A percentile compares a stretch with the other conserved stretches of the same genome.
These are phyloP conservation scores for Argynnis bischoffii DNA, from an alignment of 2,888 invertebrate species.

Conservation along the genomic window DNA sequence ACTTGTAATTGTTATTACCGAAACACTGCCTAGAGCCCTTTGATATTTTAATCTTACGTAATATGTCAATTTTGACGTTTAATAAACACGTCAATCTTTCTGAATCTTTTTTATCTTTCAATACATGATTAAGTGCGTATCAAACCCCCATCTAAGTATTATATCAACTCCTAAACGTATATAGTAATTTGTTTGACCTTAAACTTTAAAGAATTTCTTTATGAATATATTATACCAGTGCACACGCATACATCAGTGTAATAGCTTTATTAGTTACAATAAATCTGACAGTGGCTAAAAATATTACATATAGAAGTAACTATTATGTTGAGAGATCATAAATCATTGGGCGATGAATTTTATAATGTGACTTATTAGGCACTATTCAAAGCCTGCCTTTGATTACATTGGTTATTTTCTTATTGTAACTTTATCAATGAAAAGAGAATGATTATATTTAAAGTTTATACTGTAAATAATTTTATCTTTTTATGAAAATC, in stretches of 20 bases:
- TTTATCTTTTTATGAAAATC: too few relatives aligned
- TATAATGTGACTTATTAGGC: constrained; percentile 33
- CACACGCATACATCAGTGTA: constrained; percentile 22
- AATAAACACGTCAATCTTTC: neutral
- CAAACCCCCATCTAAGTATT: neutral
- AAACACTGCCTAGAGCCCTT: too few relatives aligned
- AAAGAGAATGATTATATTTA: too few relatives aligned
- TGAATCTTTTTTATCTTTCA: neutral
- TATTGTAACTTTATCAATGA: too few relatives aligned
- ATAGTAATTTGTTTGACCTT: neutral
- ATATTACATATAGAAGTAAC: constrained; percentile 26
- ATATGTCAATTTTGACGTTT: too few relatives aligned
- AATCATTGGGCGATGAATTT: constrained; percentile 25
- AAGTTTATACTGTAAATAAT: too few relatives aligned
- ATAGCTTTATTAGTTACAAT: constrained; percentile 34
- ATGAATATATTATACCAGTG: constrained; percentile 11
- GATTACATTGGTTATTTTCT: constrained; percentile 13
- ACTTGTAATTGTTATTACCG: too few relatives aligned
- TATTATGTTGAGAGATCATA: constrained; percentile 27
- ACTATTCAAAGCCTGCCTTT: constrained; percentile 28
- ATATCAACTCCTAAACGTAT: neutral
- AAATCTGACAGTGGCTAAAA: constrained; percentile 29
- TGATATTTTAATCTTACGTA: too few relatives aligned
- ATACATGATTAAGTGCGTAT: neutral
- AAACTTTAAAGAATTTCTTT: constrained; percentile 10